Evolutionary conservation across 2,113 vertebrate genomes (phyloP).

Genomic region (Anas platyrhynchos): DNA sequence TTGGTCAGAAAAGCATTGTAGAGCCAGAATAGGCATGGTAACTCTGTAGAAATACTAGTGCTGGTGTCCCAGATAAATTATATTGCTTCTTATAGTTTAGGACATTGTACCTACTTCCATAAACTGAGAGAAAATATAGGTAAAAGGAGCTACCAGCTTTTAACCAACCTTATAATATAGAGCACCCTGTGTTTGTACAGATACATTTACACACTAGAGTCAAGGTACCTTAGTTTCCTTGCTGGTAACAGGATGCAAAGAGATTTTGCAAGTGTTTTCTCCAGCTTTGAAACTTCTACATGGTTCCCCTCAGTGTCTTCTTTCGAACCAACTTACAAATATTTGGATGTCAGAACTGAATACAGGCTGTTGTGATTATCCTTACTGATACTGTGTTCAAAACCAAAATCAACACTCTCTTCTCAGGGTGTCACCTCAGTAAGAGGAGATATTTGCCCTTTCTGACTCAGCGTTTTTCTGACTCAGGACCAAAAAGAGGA

Average conservation of each 20-base stretch:
- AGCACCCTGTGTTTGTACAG: not conserved
- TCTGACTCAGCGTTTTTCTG: not conserved
- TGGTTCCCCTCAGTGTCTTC: not conserved
- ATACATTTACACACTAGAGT: not conserved
- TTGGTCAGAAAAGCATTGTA: not conserved
- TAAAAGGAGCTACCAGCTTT: not conserved
- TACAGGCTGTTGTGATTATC: rapidly evolving
- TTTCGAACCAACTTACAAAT: not conserved
- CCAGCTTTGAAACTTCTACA: not conserved
- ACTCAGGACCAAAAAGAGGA: not conserved
- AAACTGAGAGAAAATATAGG: not conserved
- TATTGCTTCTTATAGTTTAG: not conserved
- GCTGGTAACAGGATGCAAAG: not conserved
- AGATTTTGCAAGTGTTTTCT: not conserved
- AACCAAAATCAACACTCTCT: not conserved
- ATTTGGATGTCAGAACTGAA: not conserved
- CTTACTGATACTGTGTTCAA: not conserved
- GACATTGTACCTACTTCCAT: not conserved
- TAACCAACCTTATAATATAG: not conserved
- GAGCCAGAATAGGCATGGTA: not conserved
- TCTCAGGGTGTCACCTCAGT: not conserved
- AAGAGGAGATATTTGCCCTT: not conserved
- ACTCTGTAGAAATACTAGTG: not conserved
- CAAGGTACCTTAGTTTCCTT: not conserved
- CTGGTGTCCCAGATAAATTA: not conserved